Evolutionary conservation across 2,888 invertebrate species (phyloP).

Genomic region (Cheilosia grossa): DNA sequence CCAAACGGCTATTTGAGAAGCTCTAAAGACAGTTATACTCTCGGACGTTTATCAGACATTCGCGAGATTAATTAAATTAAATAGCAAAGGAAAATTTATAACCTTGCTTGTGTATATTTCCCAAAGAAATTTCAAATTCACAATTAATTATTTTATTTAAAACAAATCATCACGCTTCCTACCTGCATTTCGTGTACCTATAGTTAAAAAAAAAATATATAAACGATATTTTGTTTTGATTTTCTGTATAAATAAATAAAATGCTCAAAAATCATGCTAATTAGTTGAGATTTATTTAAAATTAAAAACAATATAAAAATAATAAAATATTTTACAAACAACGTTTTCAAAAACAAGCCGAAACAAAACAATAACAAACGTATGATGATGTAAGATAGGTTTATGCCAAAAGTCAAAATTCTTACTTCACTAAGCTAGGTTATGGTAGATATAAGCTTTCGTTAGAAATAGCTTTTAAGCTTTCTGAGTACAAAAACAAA

Average conservation of each 20-base stretch:
- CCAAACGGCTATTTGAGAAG: too few relatives aligned
- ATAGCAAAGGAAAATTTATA: too few relatives aligned
- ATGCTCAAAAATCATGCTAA: slow-evolving; percentile 52
- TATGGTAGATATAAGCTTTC: slow-evolving; percentile 39
- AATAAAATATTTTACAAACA: slow-evolving; percentile 32
- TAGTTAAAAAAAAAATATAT: slow-evolving; percentile 30
- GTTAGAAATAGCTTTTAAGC: slow-evolving; percentile 27
- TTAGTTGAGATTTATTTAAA: slow-evolving; percentile 27
- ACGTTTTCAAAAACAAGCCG: slow-evolving; percentile 38
- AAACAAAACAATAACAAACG: slow-evolving; percentile 6
- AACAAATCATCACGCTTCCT: slow-evolving; percentile 19
- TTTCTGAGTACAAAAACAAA: not conserved
- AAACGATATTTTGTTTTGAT: slow-evolving; percentile 8
- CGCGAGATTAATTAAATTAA: too few relatives aligned
- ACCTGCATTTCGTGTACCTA: slow-evolving; percentile 49
- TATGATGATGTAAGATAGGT: slow-evolving; percentile 14
- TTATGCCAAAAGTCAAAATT: slow-evolving; percentile 41
- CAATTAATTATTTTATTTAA: slow-evolving; percentile 1
- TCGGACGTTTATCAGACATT: too few relatives aligned
- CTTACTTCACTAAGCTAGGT: slow-evolving; percentile 35
- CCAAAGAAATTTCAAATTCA: too few relatives aligned
- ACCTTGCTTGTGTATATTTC: too few relatives aligned
- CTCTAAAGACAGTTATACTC: too few relatives aligned
- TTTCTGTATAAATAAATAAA: slow-evolving; percentile 13
- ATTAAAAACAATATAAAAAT: slow-evolving; percentile 19